Evolutionary conservation across 2,113 vertebrate genomes (phyloP).

Genomic region (Eira barbara): DNA sequence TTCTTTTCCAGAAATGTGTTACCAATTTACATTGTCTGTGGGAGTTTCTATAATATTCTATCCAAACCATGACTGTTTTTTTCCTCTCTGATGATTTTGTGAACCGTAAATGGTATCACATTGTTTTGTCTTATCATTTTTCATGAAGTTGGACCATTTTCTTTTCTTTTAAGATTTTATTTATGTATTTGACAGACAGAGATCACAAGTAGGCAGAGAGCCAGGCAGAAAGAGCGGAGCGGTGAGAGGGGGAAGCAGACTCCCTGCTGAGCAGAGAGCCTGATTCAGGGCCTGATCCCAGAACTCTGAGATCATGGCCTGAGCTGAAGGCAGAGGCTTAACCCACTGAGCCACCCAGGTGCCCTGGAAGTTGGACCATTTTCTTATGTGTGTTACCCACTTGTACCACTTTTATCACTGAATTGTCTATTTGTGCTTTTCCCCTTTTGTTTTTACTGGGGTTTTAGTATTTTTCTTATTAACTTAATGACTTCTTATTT

Average conservation of each 20-base stretch:
- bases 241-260: background rate
- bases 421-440: conserved; percentile 23
- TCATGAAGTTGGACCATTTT: background rate
- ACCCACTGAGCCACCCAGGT: too few species aligned
- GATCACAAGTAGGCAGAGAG: too few species aligned
- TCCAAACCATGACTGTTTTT: background rate
- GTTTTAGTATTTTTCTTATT: conserved; percentile 11
- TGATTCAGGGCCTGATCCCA: background rate
- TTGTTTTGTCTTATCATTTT: conserved; percentile 37
- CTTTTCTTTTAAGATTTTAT: background rate
- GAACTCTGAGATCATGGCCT: background rate
- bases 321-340: too few species aligned
- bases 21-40: background rate
- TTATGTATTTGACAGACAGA: too few species aligned
- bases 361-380: background rate
- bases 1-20: background rate
- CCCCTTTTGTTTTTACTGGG: background rate
- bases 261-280: background rate
- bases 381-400: background rate
- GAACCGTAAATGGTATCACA: background rate
- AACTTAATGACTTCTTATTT: conserved; percentile 21
- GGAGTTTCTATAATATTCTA: background rate
- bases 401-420: background rate
- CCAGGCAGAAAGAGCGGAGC: too few species aligned
- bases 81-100: background rate